Percentiles rank a stretch among this genome's conserved stretches.
Evolutionary conservation across 2,888 invertebrate species (phyloP).

Genomic region (Palloptera scutellata): DNA sequence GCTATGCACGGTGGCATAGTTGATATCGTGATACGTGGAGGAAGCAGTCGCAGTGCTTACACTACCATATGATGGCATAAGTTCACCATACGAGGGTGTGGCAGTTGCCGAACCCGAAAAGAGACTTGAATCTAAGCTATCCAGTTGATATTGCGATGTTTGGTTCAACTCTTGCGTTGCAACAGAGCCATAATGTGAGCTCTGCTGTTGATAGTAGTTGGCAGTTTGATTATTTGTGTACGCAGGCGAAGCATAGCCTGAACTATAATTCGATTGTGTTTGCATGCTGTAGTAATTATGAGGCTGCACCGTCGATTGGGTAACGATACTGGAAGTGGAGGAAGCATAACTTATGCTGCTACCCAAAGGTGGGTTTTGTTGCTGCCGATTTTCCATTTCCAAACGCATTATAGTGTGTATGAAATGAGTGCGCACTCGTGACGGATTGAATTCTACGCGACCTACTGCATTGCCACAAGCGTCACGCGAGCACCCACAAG

Average conservation of each 20-base stretch:
- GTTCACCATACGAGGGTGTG: conserved; percentile 56
- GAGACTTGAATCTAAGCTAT: conserved; percentile 51
- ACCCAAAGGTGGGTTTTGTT: conserved; percentile 61
- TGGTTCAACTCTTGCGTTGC: conserved; percentile 35
- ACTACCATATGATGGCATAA: conserved; percentile 46
- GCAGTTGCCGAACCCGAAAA: conserved; percentile 45
- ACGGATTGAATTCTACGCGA: conserved; percentile 95
- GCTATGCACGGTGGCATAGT: conserved; percentile 43
- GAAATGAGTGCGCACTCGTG: conserved; percentile 94
- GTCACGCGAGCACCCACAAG: conserved; percentile 94
- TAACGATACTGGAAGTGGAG: conserved; percentile 21
- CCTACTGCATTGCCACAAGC: conserved; percentile 93
- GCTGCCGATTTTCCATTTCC: conserved; percentile 77
- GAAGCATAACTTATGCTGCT: conserved; percentile 24
- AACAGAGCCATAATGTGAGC: conserved; percentile 27
- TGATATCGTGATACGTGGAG: conserved; percentile 46
- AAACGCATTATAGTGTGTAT: conserved; percentile 95
- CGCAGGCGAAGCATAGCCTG: conserved; percentile 58
- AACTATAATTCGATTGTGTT: conserved; percentile 58
- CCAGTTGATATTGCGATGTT: conserved; percentile 39
- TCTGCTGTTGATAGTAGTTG: conserved; percentile 45
- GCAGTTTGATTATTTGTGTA: conserved; percentile 39
- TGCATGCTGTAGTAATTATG: conserved; percentile 50
- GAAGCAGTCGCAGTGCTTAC: conserved; percentile 27
- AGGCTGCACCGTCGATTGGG: conserved; percentile 35